Evolutionary conservation across 2,888 invertebrate species (phyloP).

Genomic region (Pachydiplax longipennis): DNA sequence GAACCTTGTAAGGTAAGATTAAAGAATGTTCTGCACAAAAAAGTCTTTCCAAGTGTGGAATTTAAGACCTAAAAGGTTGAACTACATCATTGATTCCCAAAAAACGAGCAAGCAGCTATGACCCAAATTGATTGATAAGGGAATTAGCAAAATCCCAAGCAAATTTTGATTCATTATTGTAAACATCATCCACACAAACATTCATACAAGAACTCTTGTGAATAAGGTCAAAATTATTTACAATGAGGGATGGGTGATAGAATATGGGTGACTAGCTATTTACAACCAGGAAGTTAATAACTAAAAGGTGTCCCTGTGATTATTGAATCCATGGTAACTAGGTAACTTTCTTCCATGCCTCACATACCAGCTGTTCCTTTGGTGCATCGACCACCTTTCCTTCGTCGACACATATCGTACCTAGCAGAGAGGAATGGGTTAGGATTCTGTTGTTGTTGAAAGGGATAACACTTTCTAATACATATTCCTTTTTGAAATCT

Average conservation of each 20-base stretch:
- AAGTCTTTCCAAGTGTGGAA: no score
- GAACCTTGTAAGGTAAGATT: no score
- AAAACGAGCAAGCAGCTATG: not conserved
- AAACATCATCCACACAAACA: not conserved
- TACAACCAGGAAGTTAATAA: constrained; percentile 4
- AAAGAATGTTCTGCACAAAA: no score
- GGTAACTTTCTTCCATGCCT: not conserved
- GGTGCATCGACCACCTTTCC: constrained; percentile 96
- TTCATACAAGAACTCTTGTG: not conserved
- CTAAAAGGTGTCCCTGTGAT: not conserved
- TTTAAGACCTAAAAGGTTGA: no score
- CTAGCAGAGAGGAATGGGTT: constrained; percentile 66
- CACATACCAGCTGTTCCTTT: constrained; percentile 97
- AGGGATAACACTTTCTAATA: not conserved
- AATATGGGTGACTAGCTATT: not conserved
- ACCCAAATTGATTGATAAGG: not conserved
- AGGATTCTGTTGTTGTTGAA: not conserved
- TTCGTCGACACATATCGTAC: constrained; percentile 97
- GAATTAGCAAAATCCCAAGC: constrained; percentile 19
- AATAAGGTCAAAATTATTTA: constrained; percentile 5
- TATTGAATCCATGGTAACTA: not conserved
- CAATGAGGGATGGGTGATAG: not conserved
- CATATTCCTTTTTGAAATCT: not conserved
- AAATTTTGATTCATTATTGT: not conserved
- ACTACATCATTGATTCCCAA: not conserved